Evolutionary conservation across 2,888 invertebrate species (phyloP).

Genomic region (Drosophila buzzatii): DNA sequence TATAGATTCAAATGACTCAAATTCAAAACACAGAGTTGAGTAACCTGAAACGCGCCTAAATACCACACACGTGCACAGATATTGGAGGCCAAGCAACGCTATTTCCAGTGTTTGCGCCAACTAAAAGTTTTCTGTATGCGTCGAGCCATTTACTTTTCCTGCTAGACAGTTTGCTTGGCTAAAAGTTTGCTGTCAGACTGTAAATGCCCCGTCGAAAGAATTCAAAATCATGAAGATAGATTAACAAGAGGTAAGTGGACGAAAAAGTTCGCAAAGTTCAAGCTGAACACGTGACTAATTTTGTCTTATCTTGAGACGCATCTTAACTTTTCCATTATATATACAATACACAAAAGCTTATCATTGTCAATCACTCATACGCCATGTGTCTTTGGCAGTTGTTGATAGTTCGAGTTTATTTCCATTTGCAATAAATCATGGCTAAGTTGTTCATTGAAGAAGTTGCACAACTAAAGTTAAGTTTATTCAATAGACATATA

Average conservation of each 20-base stretch:
- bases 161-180: constrained; percentile 20
- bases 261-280: constrained; percentile 22
- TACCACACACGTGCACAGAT: neutral
- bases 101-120: neutral
- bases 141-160: neutral
- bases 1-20: neutral
- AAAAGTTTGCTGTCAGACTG: constrained; percentile 32
- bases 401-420: neutral
- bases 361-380: constrained; percentile 19
- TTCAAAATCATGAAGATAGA: neutral
- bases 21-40: constrained; percentile 4
- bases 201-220: constrained; percentile 14
- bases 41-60: constrained; percentile 6
- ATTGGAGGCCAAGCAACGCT: neutral
- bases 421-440: neutral
- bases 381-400: constrained; percentile 12
- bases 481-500: constrained; percentile 40
- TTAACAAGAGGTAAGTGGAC: constrained; percentile 7
- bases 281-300: constrained; percentile 22
- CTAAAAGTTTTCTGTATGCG: neutral
- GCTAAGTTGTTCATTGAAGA: neutral
- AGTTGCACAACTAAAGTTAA: constrained; percentile 24
- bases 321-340: neutral
- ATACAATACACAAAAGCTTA: neutral
- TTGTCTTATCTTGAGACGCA: constrained; percentile 2